Conservation (phyloP, 2,113 vertebrate species). For the Holacanthus passer region DNA sequence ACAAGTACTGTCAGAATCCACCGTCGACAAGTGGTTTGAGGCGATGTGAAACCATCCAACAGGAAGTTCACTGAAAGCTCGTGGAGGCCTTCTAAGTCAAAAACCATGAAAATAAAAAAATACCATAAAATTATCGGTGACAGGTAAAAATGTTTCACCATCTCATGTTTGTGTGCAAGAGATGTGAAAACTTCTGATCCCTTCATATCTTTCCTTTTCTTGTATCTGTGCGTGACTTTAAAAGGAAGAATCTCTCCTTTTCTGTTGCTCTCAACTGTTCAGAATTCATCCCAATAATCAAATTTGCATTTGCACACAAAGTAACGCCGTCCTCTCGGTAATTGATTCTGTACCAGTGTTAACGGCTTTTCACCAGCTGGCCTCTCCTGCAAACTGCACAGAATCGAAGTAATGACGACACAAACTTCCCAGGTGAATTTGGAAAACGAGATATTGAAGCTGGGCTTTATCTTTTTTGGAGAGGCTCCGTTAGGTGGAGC, state of each 20-base stretch:
- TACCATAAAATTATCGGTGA: no score
- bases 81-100: no score
- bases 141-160: no score
- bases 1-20: no score
- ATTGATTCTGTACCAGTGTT: background rate
- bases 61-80: no score
- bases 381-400: background rate
- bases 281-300: background rate
- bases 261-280: background rate
- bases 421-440: constrained; percentile 18
- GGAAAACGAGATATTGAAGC: background rate
- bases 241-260: background rate
- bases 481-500: background rate
- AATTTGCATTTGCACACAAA: constrained; percentile 25
- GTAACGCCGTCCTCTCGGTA: background rate
- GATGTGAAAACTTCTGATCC: no score
- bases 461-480: constrained; percentile 9
- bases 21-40: no score
- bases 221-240: background rate
- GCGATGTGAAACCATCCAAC: no score
- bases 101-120: no score
- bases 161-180: no score
- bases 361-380: constrained; percentile 24
- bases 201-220: background rate
- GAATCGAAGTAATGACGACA: background rate